A percentile compares a stretch with the other conserved stretches of the same genome.
Conservation (phyloP, 2,888 invertebrate genomes). For the Cheilosia impressa region DNA sequence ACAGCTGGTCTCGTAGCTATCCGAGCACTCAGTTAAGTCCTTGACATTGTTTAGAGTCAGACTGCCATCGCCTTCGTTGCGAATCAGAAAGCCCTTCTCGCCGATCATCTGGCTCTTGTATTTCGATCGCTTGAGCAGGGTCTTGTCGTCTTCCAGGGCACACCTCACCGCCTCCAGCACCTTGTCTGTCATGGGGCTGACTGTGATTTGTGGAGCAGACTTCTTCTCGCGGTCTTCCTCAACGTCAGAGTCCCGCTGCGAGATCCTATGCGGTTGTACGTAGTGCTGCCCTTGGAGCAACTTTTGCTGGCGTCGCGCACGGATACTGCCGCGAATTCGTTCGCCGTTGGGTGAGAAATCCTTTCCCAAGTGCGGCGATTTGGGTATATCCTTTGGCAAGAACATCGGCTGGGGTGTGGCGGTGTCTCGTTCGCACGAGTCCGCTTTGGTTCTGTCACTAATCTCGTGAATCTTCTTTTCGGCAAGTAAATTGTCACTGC, state of each 20-base stretch:
- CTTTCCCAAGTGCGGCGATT: constrained; percentile 83
- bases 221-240: constrained; percentile 34
- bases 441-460: constrained; percentile 36
- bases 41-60: constrained; percentile 82
- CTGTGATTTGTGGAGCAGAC: constrained; percentile 9
- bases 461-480: constrained; percentile 63
- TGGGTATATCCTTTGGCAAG: constrained; percentile 81
- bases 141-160: constrained; percentile 79
- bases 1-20: constrained; percentile 83
- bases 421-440: constrained; percentile 11
- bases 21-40: constrained; percentile 83
- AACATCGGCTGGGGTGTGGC: constrained; percentile 51
- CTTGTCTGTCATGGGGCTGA: constrained; percentile 78
- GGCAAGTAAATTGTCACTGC: constrained; percentile 81
- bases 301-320: constrained; percentile 81
- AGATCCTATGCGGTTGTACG: constrained; percentile 19
- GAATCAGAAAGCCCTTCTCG: constrained; percentile 83
- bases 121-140: constrained; percentile 43
- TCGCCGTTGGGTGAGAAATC: constrained; percentile 83
- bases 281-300: constrained; percentile 46
- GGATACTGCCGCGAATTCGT: constrained; percentile 82
- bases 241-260: constrained; percentile 73
- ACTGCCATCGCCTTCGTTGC: constrained; percentile 81
- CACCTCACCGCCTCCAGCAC: constrained; percentile 80
- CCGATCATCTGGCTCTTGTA: constrained; percentile 78